These are phyloP conservation scores for Stenopsyche tienmushanensis DNA, from an alignment of 1,140 invertebrate genomes.

Conservation along the genomic window DNA sequence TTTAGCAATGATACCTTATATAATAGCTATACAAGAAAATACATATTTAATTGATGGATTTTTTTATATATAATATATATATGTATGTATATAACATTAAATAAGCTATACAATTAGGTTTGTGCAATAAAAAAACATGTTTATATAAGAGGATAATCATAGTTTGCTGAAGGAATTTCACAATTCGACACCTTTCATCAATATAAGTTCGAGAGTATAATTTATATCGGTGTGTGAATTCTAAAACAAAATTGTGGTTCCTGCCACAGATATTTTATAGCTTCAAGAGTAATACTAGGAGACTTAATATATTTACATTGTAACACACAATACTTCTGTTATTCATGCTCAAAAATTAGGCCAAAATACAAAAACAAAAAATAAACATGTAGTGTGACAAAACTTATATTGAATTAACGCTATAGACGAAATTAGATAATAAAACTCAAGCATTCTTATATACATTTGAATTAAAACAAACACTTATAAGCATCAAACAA, in stretches of 20 bases:
- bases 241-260: conserved; percentile 5
- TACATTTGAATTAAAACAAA: too few species aligned
- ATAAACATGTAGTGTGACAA: too few species aligned
- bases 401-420: too few species aligned
- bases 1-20: conserved; percentile 39
- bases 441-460: too few species aligned
- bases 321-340: not conserved
- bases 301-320: conserved; percentile 5
- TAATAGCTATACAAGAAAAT: conserved; percentile 41
- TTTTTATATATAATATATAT: conserved; percentile 26
- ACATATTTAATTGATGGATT: conserved; percentile 35
- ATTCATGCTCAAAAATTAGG: conserved; percentile 1
- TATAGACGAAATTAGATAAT: too few species aligned
- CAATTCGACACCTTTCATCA: not conserved
- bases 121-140: conserved; percentile 35
- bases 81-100: conserved; percentile 30
- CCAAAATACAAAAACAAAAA: not conserved
- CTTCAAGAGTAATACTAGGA: not conserved
- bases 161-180: conserved; percentile 1
- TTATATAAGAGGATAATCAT: not conserved
- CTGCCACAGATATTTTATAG: conserved; percentile 11
- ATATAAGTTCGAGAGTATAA: not conserved
- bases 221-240: too few species aligned
- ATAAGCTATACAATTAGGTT: conserved; percentile 40
- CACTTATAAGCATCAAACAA: too few species aligned